A percentile compares a stretch with the other conserved stretches of the same genome.
Evolutionary conservation across 2,113 vertebrate genomes (phyloP).

Genomic region (Corythaixoides concolor): DNA sequence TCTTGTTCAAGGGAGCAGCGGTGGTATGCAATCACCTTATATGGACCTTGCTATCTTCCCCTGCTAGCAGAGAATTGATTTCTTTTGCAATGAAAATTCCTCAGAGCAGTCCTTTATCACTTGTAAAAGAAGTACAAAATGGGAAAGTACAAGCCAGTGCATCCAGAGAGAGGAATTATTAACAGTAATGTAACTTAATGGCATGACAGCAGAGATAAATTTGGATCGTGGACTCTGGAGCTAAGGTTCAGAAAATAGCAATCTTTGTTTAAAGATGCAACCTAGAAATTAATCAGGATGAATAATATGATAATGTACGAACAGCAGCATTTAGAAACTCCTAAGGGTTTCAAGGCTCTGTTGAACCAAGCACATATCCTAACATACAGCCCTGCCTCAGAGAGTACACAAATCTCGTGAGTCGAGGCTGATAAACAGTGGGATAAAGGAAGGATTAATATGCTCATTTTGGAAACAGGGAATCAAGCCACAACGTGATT

Average conservation of each 20-base stretch:
- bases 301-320: neutral
- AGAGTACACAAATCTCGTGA: constrained; percentile 6
- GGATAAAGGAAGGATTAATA: constrained; percentile 46
- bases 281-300: constrained; percentile 35
- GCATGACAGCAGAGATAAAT: constrained; percentile 28
- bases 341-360: neutral
- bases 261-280: constrained; percentile 20
- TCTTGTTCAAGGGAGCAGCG: neutral
- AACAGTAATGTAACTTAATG: constrained; percentile 25
- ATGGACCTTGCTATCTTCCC: constrained; percentile 40
- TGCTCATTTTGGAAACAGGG: constrained; percentile 8
- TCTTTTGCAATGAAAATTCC: constrained; percentile 52
- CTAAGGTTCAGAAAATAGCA: constrained; percentile 12
- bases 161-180: constrained; percentile 15
- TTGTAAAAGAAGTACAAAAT: constrained; percentile 17
- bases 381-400: neutral
- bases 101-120: constrained; percentile 44
- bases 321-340: constrained; percentile 9
- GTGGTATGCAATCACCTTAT: constrained; percentile 42
- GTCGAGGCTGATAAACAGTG: neutral
- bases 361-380: neutral
- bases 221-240: neutral
- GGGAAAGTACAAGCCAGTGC: neutral
- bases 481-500: neutral
- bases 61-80: constrained; percentile 40